Percentiles rank a stretch among this genome's conserved stretches.
These are phyloP conservation scores for Drosophila sechellia DNA, from an alignment of 1,140 invertebrate genomes.

Conservation along the genomic window DNA sequence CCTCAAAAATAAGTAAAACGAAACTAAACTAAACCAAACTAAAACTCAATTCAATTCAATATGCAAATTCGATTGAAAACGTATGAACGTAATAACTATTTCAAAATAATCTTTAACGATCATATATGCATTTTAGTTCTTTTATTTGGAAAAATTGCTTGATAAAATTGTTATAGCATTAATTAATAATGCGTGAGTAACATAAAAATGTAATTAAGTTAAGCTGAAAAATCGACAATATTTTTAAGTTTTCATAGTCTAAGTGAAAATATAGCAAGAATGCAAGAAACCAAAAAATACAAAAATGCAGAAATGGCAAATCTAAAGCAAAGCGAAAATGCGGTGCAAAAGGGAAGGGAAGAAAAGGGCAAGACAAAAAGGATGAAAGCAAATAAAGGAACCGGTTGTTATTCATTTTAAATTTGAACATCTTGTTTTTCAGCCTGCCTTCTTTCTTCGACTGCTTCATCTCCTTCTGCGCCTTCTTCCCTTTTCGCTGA, in stretches of 20 bases:
- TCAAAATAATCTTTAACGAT: too few species aligned
- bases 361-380: not conserved
- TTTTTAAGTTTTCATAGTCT: not conserved
- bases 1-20: not conserved
- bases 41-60: too few species aligned
- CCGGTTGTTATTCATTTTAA: slow-evolving; percentile 67
- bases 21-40: too few species aligned
- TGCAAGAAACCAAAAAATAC: not conserved
- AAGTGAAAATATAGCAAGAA: not conserved
- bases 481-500: not conserved
- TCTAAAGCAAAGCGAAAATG: slow-evolving; percentile 17
- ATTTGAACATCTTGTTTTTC: slow-evolving; percentile 23
- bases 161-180: too few species aligned
- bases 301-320: slow-evolving; percentile 28
- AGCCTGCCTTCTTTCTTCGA: not conserved
- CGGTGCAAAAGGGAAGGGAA: not conserved
- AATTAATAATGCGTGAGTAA: too few species aligned
- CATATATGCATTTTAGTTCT: too few species aligned
- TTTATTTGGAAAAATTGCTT: too few species aligned
- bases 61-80: too few species aligned
- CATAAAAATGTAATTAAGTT: too few species aligned
- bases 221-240: too few species aligned
- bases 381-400: slow-evolving; percentile 59
- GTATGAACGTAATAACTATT: too few species aligned
- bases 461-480: not conserved